Evolutionary conservation across 2,113 vertebrate genomes (phyloP), one percentile per base, ranked within the genome.

Genomic region (Tychaedon coryphoeus): DNA sequence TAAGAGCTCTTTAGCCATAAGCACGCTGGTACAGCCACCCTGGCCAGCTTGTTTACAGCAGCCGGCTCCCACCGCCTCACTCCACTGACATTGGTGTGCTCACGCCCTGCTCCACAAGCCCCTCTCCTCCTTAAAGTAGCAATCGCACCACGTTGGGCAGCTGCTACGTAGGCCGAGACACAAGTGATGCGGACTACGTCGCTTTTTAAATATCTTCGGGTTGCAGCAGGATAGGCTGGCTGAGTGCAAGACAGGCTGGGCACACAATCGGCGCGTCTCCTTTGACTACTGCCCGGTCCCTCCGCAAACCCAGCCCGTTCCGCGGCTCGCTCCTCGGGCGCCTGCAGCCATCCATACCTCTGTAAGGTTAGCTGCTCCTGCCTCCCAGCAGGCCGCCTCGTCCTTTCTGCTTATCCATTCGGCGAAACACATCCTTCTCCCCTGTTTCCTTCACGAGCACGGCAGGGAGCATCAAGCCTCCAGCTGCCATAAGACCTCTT

Each of bases 21-120:
- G 8, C 67, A 36, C 4, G 5, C 24, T 4, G 28, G 8, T 8
- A 28, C 26, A 40, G 43, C 40, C 8, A 4, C 36, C 26, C 6
- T 1, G 17, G 33, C 33, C 79, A 26, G 50, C 47, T 16, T 45
- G 33, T 38, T 74, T 14, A 23, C 29, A 34, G 40, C 8, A 57
- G 5, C 1, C 1, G 4, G 8, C 33, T 51, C 51, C 25, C 61
- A 23, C 43, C 43, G 43, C 43, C 43, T 19, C 43, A 45, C 36
- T 6, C 3, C 2, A 1, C 9, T 33, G 56, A 50, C 60, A 40
- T 0, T 1, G 12, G 6, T 1, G n/a, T 0, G 54, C 58, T 57
- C 48, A 3, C 40, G 20, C 42, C 47, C 64, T 14, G 47, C 77
- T 78, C 73, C 12, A 14, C 3, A 6, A 6, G 33, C 19, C 56